phyloP scores from a whole-genome alignment of 2,888 invertebrate species.

The Aspidiotus rigidus region DNA sequence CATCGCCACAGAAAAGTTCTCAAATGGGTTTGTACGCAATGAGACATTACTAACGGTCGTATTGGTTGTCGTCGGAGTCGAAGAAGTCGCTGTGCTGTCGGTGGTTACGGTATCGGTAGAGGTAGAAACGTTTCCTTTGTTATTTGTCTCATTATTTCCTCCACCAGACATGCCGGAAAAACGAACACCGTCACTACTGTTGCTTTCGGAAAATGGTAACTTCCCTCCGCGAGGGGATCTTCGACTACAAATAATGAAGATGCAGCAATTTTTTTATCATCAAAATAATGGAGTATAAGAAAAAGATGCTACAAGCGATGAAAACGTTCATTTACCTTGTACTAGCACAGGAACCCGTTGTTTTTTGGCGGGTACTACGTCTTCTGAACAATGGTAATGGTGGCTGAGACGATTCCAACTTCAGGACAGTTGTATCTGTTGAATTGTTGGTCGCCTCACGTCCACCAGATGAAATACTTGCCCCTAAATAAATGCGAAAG shows the following conservation, averaged over 20 bases:
- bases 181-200: constrained; percentile 25
- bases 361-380: constrained; percentile 40
- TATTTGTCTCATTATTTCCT: constrained; percentile 22
- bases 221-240: constrained; percentile 34
- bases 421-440: constrained; percentile 19
- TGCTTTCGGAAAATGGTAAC: constrained; percentile 23
- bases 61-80: constrained; percentile 19
- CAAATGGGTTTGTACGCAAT: constrained; percentile 17
- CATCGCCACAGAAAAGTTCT: constrained; percentile 28
- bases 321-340: constrained; percentile 46
- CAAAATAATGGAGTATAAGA: not conserved
- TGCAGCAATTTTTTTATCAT: not conserved
- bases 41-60: constrained; percentile 15
- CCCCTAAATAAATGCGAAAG: constrained; percentile 13
- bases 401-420: constrained; percentile 34
- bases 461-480: constrained; percentile 34
- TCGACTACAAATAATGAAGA: constrained; percentile 7
- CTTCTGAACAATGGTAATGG: constrained; percentile 35
- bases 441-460: constrained; percentile 30
- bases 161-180: constrained; percentile 28
- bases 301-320: not conserved
- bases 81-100: constrained; percentile 22
- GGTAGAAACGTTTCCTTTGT: constrained; percentile 10
- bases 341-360: constrained; percentile 61
- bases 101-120: constrained; percentile 5